phyloP scores from a whole-genome alignment of 2,888 invertebrate genomes.

The Ormyrus labotus region DNA sequence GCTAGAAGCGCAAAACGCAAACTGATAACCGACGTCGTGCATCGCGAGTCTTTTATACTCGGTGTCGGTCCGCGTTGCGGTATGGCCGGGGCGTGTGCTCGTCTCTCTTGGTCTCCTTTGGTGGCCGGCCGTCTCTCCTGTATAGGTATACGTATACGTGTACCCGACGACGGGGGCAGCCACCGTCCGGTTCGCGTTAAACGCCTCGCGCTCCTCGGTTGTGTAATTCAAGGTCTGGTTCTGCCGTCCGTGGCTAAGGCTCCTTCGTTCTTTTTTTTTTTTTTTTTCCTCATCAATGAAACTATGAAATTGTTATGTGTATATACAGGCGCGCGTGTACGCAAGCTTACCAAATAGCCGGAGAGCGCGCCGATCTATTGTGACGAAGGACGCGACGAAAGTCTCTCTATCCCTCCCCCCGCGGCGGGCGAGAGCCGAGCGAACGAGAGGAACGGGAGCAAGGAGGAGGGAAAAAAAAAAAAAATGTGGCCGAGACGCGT shows the following conservation, averaged over 20 bases:
- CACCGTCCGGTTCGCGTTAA: constrained; percentile 42
- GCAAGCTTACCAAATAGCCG: constrained; percentile 56
- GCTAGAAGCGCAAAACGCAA: constrained; percentile 54
- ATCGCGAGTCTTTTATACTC: constrained; percentile 61
- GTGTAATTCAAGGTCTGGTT: constrained; percentile 70
- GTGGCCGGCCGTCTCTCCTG: constrained; percentile 3
- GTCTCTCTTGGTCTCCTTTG: constrained; percentile 16
- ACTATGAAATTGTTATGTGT: constrained; percentile 50
- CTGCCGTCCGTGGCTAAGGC: constrained; percentile 29
- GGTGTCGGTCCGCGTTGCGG: background rate
- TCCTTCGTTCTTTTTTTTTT: constrained; percentile 29
- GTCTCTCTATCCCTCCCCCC: background rate
- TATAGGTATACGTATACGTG: no score
- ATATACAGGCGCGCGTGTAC: constrained; percentile 12
- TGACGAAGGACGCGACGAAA: constrained; percentile 51
- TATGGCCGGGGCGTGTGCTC: constrained; percentile 48
- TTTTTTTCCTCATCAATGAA: constrained; percentile 63
- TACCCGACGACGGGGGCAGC: constrained; percentile 26
- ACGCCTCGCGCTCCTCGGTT: constrained; percentile 57
- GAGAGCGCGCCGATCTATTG: constrained; percentile 26
- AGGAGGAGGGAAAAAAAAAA: background rate
- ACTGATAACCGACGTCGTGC: constrained; percentile 60
- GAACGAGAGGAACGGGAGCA: background rate
- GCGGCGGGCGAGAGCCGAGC: no score
- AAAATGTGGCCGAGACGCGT: background rate